Evolutionary conservation across 2,797 vertebrate genomes (phyloP).

Genomic region (Helostoma temminkii): DNA sequence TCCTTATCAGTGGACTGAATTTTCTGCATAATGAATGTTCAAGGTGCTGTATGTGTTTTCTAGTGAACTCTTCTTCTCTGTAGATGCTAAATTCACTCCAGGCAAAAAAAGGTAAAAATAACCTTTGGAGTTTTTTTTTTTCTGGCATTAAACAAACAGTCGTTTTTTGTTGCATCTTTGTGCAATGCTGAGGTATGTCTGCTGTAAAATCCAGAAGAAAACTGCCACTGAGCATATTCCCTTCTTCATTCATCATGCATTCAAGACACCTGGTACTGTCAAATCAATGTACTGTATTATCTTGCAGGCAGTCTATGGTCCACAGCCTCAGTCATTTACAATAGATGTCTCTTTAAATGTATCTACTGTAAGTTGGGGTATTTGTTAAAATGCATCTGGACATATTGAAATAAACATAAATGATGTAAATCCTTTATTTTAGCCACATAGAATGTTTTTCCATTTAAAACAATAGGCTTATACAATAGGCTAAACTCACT

Average conservation of each 20-base stretch:
- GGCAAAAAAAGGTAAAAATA: not conserved
- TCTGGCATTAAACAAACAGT: slow-evolving; percentile 2
- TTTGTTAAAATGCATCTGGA: not conserved
- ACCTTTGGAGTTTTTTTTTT: not conserved
- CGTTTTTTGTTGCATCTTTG: not conserved
- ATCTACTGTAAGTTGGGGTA: not conserved
- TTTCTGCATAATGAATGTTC: not conserved
- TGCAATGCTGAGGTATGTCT: not conserved
- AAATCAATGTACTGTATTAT: not conserved
- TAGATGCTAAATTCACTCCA: not conserved
- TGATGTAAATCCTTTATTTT: not conserved
- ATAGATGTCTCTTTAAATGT: not conserved
- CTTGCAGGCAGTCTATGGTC: not conserved
- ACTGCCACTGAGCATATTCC: not conserved
- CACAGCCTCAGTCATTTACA: not conserved
- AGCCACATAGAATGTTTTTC: slow-evolving; percentile 15
- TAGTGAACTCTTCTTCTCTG: slow-evolving; percentile 8
- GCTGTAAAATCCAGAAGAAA: not conserved
- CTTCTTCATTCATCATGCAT: not conserved
- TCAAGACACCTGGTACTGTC: not conserved
- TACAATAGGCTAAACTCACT: slow-evolving; percentile 38
- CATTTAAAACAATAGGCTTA: slow-evolving; percentile 25
- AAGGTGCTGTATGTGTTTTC: not conserved
- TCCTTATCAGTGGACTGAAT: not conserved
- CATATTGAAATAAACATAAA: not conserved